Evolutionary conservation across 2,797 vertebrate genomes (phyloP), one percentile per base, ranked within the genome.

Genomic region (Odontamblyopus lacepedii): DNA sequence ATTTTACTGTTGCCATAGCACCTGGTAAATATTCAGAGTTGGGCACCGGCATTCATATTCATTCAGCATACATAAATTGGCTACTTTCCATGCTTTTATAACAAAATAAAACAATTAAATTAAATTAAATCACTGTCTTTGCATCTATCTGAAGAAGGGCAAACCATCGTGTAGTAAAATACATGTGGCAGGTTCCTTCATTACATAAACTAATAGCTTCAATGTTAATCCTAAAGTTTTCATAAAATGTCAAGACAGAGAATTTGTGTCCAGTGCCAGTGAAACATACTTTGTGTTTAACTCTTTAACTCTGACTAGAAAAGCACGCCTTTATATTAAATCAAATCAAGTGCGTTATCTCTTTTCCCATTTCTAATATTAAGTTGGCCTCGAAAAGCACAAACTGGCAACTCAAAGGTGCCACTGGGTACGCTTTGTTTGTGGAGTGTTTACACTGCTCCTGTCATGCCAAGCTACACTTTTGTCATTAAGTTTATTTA

Each of bases 401-500:
- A 60, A 26, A 26, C 55, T 57, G 55, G 55, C 55, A 57, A 30
- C 57, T 6, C 57, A 29, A 60, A 30, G 55, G 27, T 26, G 13
- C 57, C 57, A 60, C 27, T 60, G 57, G 15, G 57, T 60, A 60
- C 26, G 23, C 26, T 29, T n/a, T 29, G 27, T 60, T 60, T 30
- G 57, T 29, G 15, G 57, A 30, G 26, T 60, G 57, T 60, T 27
- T 29, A 60, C 57, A 30, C 57, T 18, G 57, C 57, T 60, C 57
- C 57, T 60, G 57, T 16, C 27, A 60, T 60, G 57, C 57, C 57
- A 60, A 38, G 57, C 57, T 60, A 60, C 57, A 60, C 18, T 60
- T 59, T 30, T 60, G 57, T 60, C 27, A 60, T 60, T 30, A 29
- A 6, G 27, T 60, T 60, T 60, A 30, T 60, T 30, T 60, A 60